Conservation (phyloP, 2,797 vertebrate species). For the Helicolenus hilgendorfi region DNA sequence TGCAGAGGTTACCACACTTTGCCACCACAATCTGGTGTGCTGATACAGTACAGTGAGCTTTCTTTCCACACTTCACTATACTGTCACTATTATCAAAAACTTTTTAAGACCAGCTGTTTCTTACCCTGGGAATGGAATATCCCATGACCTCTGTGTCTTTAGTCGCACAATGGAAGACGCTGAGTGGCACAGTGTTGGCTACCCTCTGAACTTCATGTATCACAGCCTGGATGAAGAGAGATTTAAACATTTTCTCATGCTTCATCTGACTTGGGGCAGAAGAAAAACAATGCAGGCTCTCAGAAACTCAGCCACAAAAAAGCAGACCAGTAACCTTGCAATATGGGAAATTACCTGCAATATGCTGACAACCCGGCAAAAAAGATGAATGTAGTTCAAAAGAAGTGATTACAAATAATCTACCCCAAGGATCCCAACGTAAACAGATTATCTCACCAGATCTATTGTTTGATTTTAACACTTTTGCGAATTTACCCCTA, state of each 20-base stretch:
- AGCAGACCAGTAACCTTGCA: background rate
- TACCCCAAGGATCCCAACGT: background rate
- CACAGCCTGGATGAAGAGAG: slow-evolving; percentile 77
- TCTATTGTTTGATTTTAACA: background rate
- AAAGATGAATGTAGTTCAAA: background rate
- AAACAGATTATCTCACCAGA: background rate
- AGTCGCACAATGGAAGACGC: slow-evolving; percentile 85
- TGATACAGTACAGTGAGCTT: background rate
- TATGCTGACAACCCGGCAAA: too few relatives aligned
- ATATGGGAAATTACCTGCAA: background rate
- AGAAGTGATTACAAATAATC: background rate
- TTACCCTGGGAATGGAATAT: slow-evolving; percentile 89
- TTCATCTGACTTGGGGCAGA: background rate
- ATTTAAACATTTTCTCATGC: background rate
- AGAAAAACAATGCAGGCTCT: background rate
- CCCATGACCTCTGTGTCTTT: slow-evolving; percentile 88
- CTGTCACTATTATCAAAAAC: background rate
- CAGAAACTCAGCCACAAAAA: background rate
- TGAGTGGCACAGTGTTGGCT: slow-evolving; percentile 85
- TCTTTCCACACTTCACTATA: background rate
- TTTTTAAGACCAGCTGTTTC: background rate
- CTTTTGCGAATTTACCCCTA: background rate
- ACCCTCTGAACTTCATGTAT: slow-evolving; percentile 88
- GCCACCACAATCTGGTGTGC: background rate
- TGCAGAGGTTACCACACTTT: background rate